Evolutionary conservation across 1,140 invertebrate species (phyloP), one percentile per base, ranked within the genome.

Genomic region (Heliconius congener): DNA sequence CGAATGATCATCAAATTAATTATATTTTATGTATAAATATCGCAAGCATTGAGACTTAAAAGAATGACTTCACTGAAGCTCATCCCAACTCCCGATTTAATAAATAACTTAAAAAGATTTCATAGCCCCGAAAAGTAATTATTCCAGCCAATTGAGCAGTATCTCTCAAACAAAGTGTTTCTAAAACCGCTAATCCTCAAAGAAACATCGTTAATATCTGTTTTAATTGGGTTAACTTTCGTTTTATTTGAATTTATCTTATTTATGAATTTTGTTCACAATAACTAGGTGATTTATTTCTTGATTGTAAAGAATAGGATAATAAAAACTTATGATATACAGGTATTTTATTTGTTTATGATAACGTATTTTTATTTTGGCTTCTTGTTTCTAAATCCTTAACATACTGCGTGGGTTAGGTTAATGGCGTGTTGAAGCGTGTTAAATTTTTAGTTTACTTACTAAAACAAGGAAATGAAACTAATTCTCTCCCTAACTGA

Each of bases 31-130:
- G 42, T 46, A 16, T 13, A 46, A 13, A 46, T 46, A 46, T 46
- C 16, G 16, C 13, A 46, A 11, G 42, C 42, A 13, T 16, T 16
- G 11, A 46, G 3, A 46, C 42, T 46, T 13, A 8, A 46, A 46
- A 16, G 16, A 16, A 11, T 16, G 42, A 16, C 42, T 46, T 46
- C 13, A 46, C 0, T 46, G 13, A 16, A 46, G 11, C 13, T 46
- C 11, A 46, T 16, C 13, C 3, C 11, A 46, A 46, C 42, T 46
- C 50, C 16, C 50, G 16, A 52, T 52, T 9, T 77, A 57, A 81
- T 66, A 76, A 87, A 83, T 86, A 60, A 23, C 8, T 11, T 18
- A 23, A 70, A 18, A 34, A 30, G 0, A 42, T 76, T 71, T 71
- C 37, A 5, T 76, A 55, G 74, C 74, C 60, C 18, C 57, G 6